Evolutionary conservation across 2,797 vertebrate species (phyloP).

Genomic region (Lemur catta): DNA sequence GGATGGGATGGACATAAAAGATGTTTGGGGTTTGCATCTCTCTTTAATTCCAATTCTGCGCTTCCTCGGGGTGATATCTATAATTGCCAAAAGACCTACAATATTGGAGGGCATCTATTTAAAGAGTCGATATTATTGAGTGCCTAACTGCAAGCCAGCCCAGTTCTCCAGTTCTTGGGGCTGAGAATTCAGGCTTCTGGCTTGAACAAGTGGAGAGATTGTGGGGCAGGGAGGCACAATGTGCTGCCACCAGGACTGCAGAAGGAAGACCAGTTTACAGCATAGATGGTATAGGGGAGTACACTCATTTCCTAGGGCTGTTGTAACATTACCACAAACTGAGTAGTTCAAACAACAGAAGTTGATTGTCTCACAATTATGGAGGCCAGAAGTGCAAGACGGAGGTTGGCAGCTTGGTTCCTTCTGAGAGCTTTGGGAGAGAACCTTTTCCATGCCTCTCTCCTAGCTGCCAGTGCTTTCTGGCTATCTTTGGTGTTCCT

Average conservation of each 20-base stretch:
- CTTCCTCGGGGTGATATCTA: conserved; percentile 15
- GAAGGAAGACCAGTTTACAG: background rate
- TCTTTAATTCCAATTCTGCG: conserved; percentile 49
- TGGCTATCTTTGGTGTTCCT: background rate
- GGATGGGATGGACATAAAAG: conserved; percentile 7
- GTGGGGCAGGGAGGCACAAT: background rate
- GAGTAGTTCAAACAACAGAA: background rate
- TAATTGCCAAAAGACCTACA: conserved; percentile 42
- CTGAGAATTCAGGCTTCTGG: background rate
- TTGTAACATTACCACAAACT: background rate
- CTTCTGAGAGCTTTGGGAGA: background rate
- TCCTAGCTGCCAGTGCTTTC: background rate
- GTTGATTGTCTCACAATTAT: background rate
- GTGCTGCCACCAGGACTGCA: background rate
- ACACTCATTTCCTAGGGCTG: background rate
- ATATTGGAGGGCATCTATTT: conserved; percentile 21
- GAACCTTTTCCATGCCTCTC: background rate
- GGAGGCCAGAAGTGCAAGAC: background rate
- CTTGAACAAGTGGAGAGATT: background rate
- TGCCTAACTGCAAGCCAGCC: background rate
- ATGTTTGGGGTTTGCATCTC: conserved; percentile 15
- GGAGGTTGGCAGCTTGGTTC: background rate
- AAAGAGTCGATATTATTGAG: background rate
- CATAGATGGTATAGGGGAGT: fast-evolving
- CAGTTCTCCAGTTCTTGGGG: background rate